Percentiles rank a stretch among this genome's conserved stretches.
Evolutionary conservation across 2,888 invertebrate species (phyloP).

Genomic region (Platycnemis pennipes): DNA sequence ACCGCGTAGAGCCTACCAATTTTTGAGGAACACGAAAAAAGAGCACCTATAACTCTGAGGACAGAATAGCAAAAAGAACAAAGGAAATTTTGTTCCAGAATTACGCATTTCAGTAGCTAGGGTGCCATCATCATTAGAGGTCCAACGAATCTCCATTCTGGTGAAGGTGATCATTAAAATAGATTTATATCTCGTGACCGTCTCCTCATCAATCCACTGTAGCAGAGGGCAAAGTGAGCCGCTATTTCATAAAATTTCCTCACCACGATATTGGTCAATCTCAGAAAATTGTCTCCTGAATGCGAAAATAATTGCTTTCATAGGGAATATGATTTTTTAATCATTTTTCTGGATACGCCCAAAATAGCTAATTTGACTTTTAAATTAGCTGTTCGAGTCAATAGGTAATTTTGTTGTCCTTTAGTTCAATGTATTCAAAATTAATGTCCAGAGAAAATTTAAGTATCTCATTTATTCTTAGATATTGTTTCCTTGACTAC

Average conservation of each 20-base stretch:
- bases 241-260: not conserved
- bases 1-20: not conserved
- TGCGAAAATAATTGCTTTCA: conserved; percentile 21
- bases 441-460: too few relatives aligned
- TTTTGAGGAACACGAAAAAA: not conserved
- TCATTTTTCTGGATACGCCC: not conserved
- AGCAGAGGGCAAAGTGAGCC: not conserved
- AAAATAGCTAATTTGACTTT: not conserved
- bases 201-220: conserved; percentile 5
- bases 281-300: not conserved
- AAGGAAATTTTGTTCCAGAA: not conserved
- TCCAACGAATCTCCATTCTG: not conserved
- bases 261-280: not conserved
- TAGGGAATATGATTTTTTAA: not conserved
- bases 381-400: not conserved
- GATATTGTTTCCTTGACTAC: too few relatives aligned
- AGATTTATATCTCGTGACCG: conserved; percentile 36
- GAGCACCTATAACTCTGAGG: not conserved
- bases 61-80: not conserved
- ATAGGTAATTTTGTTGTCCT: too few relatives aligned
- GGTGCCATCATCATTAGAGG: conserved; percentile 27
- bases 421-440: too few relatives aligned
- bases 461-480: too few relatives aligned
- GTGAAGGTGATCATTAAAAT: conserved; percentile 22
- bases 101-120: not conserved